Evolutionary conservation across 2,888 invertebrate genomes (phyloP).

Genomic region (Diaphora mendica): DNA sequence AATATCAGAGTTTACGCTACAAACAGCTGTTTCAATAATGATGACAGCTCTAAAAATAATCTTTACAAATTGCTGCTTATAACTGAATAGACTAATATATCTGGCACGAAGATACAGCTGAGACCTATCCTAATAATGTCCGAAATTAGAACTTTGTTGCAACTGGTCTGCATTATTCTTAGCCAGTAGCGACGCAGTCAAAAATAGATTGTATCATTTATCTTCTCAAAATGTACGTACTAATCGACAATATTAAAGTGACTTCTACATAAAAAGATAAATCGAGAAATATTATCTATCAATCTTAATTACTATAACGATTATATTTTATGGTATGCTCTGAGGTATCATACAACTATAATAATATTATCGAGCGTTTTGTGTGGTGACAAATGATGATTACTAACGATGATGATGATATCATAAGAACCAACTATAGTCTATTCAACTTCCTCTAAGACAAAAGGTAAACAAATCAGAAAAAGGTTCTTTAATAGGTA

Average conservation of each 20-base stretch:
- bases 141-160: background rate
- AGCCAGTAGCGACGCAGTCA: background rate
- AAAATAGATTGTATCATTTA: background rate
- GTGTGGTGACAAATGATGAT: no score
- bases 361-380: no score
- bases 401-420: no score
- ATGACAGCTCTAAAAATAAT: background rate
- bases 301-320: background rate
- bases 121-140: slow-evolving; percentile 10
- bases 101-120: slow-evolving; percentile 2
- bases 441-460: no score
- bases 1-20: background rate
- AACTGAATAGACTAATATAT: background rate
- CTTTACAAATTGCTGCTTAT: background rate
- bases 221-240: background rate
- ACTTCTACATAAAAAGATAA: background rate
- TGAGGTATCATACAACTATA: background rate
- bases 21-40: background rate
- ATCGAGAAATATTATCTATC: background rate
- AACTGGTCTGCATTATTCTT: slow-evolving; percentile 10
- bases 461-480: no score
- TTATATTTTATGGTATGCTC: background rate
- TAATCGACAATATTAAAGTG: background rate
- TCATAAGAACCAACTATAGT: no score
- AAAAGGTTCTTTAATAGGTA: no score